Base-by-base conservation (phyloP, 2,113 vertebrate genomes). In the Apistogramma diplotaenia region DNA sequence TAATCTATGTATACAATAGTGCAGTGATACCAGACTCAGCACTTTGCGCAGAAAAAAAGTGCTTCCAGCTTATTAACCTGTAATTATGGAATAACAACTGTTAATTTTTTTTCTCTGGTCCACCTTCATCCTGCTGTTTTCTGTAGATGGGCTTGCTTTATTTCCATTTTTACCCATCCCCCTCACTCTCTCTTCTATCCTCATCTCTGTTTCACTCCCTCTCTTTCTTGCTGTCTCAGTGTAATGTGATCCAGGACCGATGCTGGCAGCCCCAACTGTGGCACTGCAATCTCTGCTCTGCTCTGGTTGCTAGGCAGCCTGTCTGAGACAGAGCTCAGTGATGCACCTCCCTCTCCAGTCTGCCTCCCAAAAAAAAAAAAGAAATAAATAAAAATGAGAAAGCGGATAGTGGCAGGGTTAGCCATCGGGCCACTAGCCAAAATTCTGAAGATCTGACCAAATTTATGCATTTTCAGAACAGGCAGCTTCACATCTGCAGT, bases 201-300 rank as follows among this genome's bases (percentile, higher is more conserved):
- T 83, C 84, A 74, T 92, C 89, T 92, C 88, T 83, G 27, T 89
- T 90, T 91, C 83, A 80, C 84, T 92, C 86, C 74, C 83, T 88
- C 76, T 79, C 82, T 84, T 87, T 86, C 86, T 89, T 94, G 94
- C 95, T 95, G 93, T 83, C 92, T 93, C 92, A 83, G 93, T 93
- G 95, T 92, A 94, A 95, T 93, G 89, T 89, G 93, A 95, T 94
- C 92, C 89, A 91, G 83, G 85, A 83, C 89, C 73, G 51, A 67
- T 82, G 91, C 92, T 91, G 92, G 85, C 92, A 92, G 91, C 87
- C 88, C 89, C 87, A 78, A 91, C 91, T 91, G 89, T 89, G 91
- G 87, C 87, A 59, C 91, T 55, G 89, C 93, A 91, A 90, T 92
- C 90, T 84, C 89, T 86, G 86, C 89, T 90, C 89, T 82, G 87